phyloP scores from a whole-genome alignment of 2,113 vertebrate genomes.

The Amphiprion ocellaris region DNA sequence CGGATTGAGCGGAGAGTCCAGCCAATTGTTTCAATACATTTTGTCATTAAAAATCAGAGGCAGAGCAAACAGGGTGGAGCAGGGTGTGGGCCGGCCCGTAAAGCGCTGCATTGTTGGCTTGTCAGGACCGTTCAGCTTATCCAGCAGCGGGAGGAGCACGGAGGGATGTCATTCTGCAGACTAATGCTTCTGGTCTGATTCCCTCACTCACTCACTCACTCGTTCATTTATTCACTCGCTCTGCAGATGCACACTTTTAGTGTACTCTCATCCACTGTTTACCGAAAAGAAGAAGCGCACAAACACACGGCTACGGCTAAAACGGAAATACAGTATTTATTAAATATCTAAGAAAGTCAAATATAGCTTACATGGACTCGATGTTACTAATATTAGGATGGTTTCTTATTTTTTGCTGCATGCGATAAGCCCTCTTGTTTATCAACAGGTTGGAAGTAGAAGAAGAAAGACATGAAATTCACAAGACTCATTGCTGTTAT shows the following conservation, averaged over 20 bases:
- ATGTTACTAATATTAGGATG: conserved; percentile 4
- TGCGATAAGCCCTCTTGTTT: conserved; percentile 6
- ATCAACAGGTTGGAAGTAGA: conserved; percentile 12
- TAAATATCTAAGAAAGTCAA: conserved; percentile 18
- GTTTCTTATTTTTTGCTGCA: not conserved
- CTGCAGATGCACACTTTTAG: conserved; percentile 13
- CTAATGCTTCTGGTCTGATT: conserved; percentile 89
- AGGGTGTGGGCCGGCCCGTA: conserved; percentile 84
- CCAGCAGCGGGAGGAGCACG: conserved; percentile 63
- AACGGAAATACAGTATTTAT: not conserved
- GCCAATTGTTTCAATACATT: conserved; percentile 94
- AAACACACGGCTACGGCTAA: not conserved
- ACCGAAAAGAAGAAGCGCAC: not conserved
- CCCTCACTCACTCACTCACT: conserved; percentile 66
- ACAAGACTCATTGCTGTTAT: not conserved
- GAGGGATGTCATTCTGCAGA: conserved; percentile 88
- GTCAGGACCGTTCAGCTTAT: conserved; percentile 91
- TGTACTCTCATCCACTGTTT: not conserved
- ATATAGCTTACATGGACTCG: not conserved
- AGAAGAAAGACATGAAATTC: not conserved
- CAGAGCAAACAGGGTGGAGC: conserved; percentile 89
- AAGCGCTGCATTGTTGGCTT: conserved; percentile 89
- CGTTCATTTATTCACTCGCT: not conserved
- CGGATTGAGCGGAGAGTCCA: conserved; percentile 91
- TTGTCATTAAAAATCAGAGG: conserved; percentile 92